These are phyloP conservation scores for Chloroceryle amazona DNA, from an alignment of 2,797 vertebrate genomes.

Conservation along the genomic window DNA sequence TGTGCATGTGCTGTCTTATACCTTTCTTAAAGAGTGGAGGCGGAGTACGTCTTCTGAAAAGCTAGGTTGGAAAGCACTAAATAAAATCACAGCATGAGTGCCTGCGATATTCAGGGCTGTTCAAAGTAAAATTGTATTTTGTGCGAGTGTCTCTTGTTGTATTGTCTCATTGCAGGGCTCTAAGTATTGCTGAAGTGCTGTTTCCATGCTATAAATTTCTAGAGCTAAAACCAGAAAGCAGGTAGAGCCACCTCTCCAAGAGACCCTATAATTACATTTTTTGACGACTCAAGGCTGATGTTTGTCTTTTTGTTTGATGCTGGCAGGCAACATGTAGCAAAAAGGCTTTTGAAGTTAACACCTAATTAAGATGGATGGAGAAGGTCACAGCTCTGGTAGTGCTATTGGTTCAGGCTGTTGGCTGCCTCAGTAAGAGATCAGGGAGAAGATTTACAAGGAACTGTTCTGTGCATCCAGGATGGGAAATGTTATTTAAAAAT, in stretches of 20 bases:
- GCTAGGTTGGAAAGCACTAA: not conserved
- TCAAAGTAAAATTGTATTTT: not conserved
- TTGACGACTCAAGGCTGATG: constrained; percentile 58
- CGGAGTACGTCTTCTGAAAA: not conserved
- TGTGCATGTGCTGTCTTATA: not conserved
- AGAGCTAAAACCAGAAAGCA: constrained; percentile 33
- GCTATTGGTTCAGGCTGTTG: not conserved
- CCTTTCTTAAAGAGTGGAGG: not conserved
- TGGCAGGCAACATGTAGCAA: constrained; percentile 38
- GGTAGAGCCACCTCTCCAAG: constrained; percentile 40
- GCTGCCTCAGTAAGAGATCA: constrained; percentile 10
- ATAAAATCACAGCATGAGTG: not conserved
- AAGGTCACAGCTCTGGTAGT: constrained; percentile 24
- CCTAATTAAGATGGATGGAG: constrained; percentile 69
- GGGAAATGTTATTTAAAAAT: constrained; percentile 65
- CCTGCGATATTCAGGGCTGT: not conserved
- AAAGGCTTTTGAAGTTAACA: constrained; percentile 50
- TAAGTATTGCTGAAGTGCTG: not conserved
- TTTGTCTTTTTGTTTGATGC: constrained; percentile 74
- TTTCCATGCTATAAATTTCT: constrained; percentile 48
- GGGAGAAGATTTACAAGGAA: constrained; percentile 40
- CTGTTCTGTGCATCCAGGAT: not conserved
- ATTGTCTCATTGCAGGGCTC: constrained; percentile 1
- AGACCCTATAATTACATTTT: constrained; percentile 72
- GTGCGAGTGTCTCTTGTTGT: not conserved